Percentiles rank a stretch among this genome's conserved stretches.
Conservation (phyloP, 2,888 invertebrate species). For the Anagyrus pseudococci region DNA sequence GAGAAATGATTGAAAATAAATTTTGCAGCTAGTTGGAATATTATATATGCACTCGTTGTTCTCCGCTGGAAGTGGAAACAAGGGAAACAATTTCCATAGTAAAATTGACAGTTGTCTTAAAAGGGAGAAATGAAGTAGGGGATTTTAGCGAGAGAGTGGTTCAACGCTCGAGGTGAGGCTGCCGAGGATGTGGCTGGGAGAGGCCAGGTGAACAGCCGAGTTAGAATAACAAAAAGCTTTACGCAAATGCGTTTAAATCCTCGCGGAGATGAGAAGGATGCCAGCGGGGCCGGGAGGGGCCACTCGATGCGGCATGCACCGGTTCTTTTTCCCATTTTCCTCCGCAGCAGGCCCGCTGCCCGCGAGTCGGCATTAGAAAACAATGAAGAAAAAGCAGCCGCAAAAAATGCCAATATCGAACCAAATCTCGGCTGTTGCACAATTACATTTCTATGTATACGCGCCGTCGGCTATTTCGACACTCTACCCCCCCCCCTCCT, state of each 20-base stretch:
- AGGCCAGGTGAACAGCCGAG: background rate
- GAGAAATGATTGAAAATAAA: no score
- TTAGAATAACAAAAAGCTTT: slow-evolving; percentile 19
- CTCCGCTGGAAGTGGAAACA: no score
- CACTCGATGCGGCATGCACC: background rate
- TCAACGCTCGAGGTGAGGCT: no score
- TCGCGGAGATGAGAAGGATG: background rate
- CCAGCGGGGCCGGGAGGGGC: no score
- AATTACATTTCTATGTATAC: slow-evolving; percentile 6
- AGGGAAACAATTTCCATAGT: no score
- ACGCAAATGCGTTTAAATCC: slow-evolving; percentile 28
- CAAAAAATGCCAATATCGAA: slow-evolving; percentile 32
- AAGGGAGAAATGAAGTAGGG: no score
- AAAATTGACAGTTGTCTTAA: no score
- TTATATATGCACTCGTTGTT: no score
- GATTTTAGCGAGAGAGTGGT: no score
- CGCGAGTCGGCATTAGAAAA: slow-evolving; percentile 20
- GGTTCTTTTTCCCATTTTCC: slow-evolving; percentile 7
- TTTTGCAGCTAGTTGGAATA: no score
- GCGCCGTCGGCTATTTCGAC: slow-evolving; percentile 1
- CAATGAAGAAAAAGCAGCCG: slow-evolving; percentile 22
- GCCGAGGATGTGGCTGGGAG: no score
- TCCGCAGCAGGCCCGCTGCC: background rate
- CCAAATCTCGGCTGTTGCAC: slow-evolving; percentile 25
- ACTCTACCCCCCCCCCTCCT: background rate